Evolutionary conservation across 1,140 invertebrate genomes (phyloP).

Genomic region (Cepaea nemoralis): DNA sequence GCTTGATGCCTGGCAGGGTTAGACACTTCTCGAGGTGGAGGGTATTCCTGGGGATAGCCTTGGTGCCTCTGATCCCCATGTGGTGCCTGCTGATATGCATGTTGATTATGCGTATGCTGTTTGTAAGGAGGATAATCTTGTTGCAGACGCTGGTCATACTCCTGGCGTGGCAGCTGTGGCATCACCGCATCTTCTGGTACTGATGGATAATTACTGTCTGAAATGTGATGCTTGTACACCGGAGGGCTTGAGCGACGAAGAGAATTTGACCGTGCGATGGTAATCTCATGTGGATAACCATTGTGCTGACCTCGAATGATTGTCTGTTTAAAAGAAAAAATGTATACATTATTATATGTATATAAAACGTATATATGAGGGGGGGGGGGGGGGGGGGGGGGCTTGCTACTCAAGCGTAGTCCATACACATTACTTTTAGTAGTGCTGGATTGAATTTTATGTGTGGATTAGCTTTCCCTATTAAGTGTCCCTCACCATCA

Average conservation of each 20-base stretch:
- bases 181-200: constrained; percentile 57
- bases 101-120: not conserved
- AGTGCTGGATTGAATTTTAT: too few species aligned
- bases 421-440: too few species aligned
- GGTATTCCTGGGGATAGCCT: constrained; percentile 48
- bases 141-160: constrained; percentile 18
- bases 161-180: constrained; percentile 44
- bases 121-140: not conserved
- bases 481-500: too few species aligned
- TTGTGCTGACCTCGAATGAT: constrained; percentile 81
- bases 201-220: constrained; percentile 55
- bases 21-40: constrained; percentile 66
- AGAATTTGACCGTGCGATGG: constrained; percentile 91
- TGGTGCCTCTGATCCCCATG: constrained; percentile 29
- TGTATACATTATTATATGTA: not conserved
- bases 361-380: too few species aligned
- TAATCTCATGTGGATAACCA: constrained; percentile 70
- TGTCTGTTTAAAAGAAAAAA: constrained; percentile 74
- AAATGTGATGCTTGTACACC: constrained; percentile 80
- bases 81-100: not conserved
- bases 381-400: too few species aligned
- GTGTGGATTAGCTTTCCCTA: too few species aligned
- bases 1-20: constrained; percentile 21
- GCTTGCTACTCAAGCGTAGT: too few species aligned
- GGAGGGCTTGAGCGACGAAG: constrained; percentile 91